These are phyloP conservation scores for Tenebrosternarchus preto DNA, from an alignment of 2,113 vertebrate species.

Conservation along the genomic window DNA sequence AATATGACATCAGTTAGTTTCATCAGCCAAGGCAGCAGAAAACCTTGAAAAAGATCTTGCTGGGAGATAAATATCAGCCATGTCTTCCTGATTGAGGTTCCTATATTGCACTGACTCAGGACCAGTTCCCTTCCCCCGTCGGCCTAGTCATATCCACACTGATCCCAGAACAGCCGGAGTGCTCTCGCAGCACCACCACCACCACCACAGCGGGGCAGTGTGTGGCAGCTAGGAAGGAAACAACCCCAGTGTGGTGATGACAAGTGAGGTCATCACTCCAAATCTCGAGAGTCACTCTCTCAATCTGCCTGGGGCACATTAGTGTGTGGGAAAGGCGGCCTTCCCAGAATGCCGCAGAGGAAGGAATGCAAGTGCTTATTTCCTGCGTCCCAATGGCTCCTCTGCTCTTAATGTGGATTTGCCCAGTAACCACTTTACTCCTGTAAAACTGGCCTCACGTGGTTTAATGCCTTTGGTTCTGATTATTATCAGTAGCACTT, in stretches of 20 bases:
- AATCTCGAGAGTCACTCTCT: conserved; percentile 58
- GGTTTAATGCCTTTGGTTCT: neutral
- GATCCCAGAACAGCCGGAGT: too few species aligned
- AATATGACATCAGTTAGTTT: neutral
- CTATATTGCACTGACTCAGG: neutral
- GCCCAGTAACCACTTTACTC: neutral
- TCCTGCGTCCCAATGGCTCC: neutral
- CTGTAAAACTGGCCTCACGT: neutral
- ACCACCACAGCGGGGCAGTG: neutral
- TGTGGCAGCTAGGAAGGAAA: conserved; percentile 35
- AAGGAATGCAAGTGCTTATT: conserved; percentile 8
- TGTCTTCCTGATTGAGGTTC: neutral
- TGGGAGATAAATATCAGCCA: neutral
- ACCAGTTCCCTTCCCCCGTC: neutral
- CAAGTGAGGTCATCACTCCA: conserved; percentile 62
- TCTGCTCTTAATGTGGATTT: neutral
- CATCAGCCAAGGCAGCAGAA: neutral
- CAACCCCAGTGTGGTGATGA: conserved; percentile 59
- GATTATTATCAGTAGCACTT: too few species aligned
- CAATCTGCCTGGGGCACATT: conserved; percentile 51
- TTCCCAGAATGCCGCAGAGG: conserved; percentile 26
- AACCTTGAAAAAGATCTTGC: neutral
- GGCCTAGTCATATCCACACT: neutral
- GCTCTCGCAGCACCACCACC: neutral
- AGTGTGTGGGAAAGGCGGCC: neutral